phyloP scores from a whole-genome alignment of 2,888 invertebrate species.

The Noctua fimbriata region DNA sequence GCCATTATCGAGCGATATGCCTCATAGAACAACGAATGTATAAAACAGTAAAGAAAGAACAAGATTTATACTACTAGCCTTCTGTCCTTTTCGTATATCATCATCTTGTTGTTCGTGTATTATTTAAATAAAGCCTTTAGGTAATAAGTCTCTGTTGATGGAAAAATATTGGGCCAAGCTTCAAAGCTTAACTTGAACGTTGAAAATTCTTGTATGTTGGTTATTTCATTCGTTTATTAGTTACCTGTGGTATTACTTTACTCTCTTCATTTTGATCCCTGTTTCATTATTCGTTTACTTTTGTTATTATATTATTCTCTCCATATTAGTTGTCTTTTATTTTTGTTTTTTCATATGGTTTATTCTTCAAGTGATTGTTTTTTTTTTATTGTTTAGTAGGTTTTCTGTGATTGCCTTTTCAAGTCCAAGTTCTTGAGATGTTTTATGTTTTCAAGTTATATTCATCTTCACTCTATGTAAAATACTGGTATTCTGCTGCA shows the following conservation, averaged over 20 bases:
- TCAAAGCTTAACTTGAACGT: slow-evolving; percentile 13
- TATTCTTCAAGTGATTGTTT: not conserved
- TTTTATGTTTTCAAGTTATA: not conserved
- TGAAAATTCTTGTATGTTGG: not conserved
- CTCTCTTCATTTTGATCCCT: not conserved
- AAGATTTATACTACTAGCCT: not conserved
- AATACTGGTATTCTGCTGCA: no score
- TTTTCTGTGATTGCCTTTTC: no score
- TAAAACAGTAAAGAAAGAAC: not conserved
- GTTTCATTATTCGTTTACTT: not conserved
- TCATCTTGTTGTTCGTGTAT: slow-evolving; percentile 1
- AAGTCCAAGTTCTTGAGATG: not conserved
- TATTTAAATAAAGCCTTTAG: slow-evolving; percentile 14
- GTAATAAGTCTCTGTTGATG: slow-evolving; percentile 13
- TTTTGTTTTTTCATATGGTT: not conserved
- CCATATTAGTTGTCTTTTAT: not conserved
- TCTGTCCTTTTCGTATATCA: not conserved
- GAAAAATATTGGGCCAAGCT: slow-evolving; percentile 20
- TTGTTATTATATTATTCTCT: not conserved
- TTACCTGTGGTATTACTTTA: slow-evolving; percentile 12
- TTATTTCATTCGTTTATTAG: slow-evolving; percentile 32
- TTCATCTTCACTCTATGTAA: not conserved
- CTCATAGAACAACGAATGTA: not conserved
- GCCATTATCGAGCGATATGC: slow-evolving; percentile 12
- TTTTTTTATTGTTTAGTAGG: not conserved